Conservation (phyloP, 2,888 invertebrate genomes). For the Altica lythri region DNA sequence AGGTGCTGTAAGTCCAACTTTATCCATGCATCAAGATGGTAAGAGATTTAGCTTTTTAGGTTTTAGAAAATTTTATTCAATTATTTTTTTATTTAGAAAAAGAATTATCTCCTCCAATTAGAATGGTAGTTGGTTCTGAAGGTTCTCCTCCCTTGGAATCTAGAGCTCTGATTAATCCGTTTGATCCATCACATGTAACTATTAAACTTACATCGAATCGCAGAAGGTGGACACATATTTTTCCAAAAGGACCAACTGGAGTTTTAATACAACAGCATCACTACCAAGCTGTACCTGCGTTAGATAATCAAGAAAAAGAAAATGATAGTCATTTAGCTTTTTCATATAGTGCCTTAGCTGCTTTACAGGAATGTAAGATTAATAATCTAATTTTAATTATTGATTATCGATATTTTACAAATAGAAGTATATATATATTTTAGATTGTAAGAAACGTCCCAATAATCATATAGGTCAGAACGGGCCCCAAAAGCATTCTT, state of each 20-base stretch:
- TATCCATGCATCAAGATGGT: constrained; percentile 53
- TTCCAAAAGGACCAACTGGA: constrained; percentile 91
- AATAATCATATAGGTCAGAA: constrained; percentile 50
- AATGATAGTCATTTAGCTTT: constrained; percentile 44
- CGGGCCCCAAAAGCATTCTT: constrained; percentile 48
- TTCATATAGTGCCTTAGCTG: constrained; percentile 52
- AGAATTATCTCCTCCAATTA: constrained; percentile 61
- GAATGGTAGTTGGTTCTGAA: constrained; percentile 63
- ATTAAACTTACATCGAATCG: constrained; percentile 95
- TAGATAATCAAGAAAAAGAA: constrained; percentile 42
- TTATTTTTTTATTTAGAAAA: constrained; percentile 47
- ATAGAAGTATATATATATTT: too few species aligned
- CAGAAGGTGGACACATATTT: constrained; percentile 97
- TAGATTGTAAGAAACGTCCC: constrained; percentile 57
- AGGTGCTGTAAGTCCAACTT: constrained; percentile 49
- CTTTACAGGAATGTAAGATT: constrained; percentile 61
- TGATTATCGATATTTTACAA: too few species aligned
- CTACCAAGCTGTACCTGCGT: constrained; percentile 81
- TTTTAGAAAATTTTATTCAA: constrained; percentile 2
- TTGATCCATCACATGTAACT: constrained; percentile 96
- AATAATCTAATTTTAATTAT: constrained; percentile 5
- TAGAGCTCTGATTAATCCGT: constrained; percentile 92
- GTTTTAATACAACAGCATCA: constrained; percentile 92
- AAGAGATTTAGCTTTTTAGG: constrained; percentile 16
- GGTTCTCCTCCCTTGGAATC: constrained; percentile 69